Percentiles rank a stretch among this genome's conserved stretches.
Conservation (phyloP, 2,888 invertebrate genomes). For the Galerucella calmariensis region DNA sequence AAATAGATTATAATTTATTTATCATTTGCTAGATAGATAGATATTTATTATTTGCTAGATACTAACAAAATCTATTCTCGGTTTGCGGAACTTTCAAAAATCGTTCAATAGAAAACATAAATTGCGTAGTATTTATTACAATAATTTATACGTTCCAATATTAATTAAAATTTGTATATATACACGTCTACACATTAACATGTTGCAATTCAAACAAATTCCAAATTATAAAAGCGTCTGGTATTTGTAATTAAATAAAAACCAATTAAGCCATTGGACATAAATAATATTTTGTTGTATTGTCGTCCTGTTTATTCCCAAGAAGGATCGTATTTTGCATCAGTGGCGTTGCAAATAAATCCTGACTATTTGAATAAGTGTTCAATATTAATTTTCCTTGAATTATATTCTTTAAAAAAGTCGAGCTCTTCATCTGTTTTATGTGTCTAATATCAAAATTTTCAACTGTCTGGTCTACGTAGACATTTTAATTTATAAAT, state of each 20-base stretch:
- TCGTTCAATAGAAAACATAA: neutral
- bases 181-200: neutral
- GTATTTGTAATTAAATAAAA: neutral
- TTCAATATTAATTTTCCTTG: neutral
- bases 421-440: neutral
- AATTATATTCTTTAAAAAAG: neutral
- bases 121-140: slow-evolving; percentile 2
- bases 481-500: neutral
- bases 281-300: neutral
- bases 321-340: neutral
- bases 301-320: neutral
- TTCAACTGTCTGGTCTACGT: neutral
- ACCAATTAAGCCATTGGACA: neutral
- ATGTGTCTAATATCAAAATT: neutral
- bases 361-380: neutral
- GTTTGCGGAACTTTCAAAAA: neutral
- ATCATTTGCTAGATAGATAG: neutral
- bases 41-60: neutral
- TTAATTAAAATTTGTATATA: neutral
- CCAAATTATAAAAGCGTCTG: neutral
- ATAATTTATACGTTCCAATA: neutral
- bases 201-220: neutral
- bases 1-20: neutral
- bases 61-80: neutral
- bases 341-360: neutral